Percentiles rank a stretch among this genome's conserved stretches.
These are phyloP conservation scores for Xestia rhomboidea DNA, from an alignment of 2,888 invertebrate genomes.

Conservation along the genomic window DNA sequence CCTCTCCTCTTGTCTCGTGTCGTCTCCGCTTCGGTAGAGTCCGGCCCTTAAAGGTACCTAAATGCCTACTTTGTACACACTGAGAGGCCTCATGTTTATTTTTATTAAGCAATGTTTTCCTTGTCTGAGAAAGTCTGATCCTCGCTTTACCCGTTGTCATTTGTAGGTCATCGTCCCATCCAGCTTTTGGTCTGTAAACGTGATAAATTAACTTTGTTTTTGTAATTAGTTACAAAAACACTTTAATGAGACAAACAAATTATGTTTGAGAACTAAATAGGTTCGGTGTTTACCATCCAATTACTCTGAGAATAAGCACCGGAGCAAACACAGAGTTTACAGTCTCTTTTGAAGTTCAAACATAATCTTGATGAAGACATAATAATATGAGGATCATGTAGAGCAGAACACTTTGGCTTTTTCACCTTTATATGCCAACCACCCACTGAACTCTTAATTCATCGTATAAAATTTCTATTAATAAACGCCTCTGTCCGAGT, in stretches of 20 bases:
- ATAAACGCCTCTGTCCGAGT: conserved; percentile 73
- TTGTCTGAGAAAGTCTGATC: too few relatives aligned
- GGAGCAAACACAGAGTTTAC: neutral
- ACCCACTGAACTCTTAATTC: conserved; percentile 64
- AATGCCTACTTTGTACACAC: neutral
- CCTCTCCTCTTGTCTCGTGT: too few relatives aligned
- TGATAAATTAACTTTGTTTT: neutral
- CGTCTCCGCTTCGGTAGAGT: neutral
- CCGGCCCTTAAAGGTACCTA: neutral
- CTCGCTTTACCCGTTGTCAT: neutral
- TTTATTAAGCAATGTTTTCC: neutral
- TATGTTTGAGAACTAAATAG: neutral
- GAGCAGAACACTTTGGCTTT: neutral
- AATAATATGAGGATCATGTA: neutral
- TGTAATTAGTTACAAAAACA: neutral
- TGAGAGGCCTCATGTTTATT: too few relatives aligned
- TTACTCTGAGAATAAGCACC: neutral
- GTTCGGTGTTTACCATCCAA: neutral
- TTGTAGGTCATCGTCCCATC: neutral
- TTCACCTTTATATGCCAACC: neutral
- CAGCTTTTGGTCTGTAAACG: neutral
- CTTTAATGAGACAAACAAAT: neutral
- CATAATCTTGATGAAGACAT: neutral
- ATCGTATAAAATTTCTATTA: conserved; percentile 80
- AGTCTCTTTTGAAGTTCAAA: neutral